Percentiles rank a stretch among this genome's conserved stretches.
Conservation (phyloP, 2,888 invertebrate species). For the Diaperis boleti region DNA sequence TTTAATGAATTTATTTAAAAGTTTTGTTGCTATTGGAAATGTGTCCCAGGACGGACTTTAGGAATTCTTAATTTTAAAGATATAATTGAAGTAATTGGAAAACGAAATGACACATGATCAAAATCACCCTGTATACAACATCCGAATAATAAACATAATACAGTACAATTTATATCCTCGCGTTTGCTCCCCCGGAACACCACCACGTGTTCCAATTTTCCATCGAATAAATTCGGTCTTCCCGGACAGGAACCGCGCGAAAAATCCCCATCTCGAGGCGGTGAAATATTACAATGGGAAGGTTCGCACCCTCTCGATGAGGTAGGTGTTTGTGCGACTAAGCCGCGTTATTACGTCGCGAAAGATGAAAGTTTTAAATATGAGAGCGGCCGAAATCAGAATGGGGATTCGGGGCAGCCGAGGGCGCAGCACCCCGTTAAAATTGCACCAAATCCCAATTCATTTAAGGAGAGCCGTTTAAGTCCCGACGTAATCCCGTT, state of each 20-base stretch:
- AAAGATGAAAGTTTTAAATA: slow-evolving; percentile 28
- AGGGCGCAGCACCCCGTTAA: slow-evolving; percentile 42
- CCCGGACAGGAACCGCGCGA: slow-evolving; percentile 13
- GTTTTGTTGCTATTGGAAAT: too few species aligned
- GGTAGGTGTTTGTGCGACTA: slow-evolving; percentile 25
- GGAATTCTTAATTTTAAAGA: too few species aligned
- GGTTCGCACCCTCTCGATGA: slow-evolving; percentile 29
- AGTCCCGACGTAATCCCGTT: slow-evolving; percentile 49
- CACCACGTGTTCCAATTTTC: slow-evolving; percentile 2
- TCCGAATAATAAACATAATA: not conserved
- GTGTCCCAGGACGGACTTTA: too few species aligned
- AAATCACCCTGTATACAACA: slow-evolving; percentile 1
- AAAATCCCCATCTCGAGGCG: slow-evolving; percentile 15
- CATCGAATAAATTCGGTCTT: slow-evolving; percentile 10
- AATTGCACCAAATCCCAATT: slow-evolving; percentile 51
- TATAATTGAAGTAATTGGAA: too few species aligned
- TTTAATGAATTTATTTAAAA: too few species aligned
- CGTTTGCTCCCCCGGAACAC: not conserved
- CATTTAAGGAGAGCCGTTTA: slow-evolving; percentile 50
- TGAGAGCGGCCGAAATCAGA: slow-evolving; percentile 1
- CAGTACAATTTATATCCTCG: not conserved
- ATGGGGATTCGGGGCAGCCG: not conserved
- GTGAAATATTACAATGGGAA: slow-evolving; percentile 26
- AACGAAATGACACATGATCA: not conserved
- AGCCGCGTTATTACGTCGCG: slow-evolving; percentile 13